Evolutionary conservation across 2,113 vertebrate species (phyloP), one percentile per base, ranked within the genome.

Genomic region (Myxocyprinus asiaticus): DNA sequence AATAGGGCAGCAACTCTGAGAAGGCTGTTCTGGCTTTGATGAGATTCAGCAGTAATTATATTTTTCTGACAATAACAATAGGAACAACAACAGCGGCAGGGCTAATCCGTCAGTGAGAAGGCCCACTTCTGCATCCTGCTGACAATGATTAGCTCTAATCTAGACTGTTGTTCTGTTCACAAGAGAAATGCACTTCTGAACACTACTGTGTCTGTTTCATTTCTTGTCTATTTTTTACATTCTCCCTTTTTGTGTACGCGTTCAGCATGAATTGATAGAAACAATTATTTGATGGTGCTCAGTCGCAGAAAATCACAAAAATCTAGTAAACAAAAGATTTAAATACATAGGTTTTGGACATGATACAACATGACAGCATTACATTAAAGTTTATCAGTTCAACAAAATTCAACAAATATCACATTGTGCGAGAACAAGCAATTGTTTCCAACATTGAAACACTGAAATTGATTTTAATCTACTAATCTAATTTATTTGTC

Each of bases 41-140:
- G 90, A 92, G 89, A 92, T 92, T 91, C 87, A 70, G 88, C 89
- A 87, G 90, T 92, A 93, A 93, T 93, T 93, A 92, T 92, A 81
- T 85, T 85, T 94, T 91, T 88, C 90, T 85, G 76, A 90, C 90
- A 87, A 84, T 87, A 90, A 93, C 90, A 94, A 92, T 91, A 87
- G 90, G 84, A 88, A 91, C 88, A 89, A 93, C 88, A 91, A 89
- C 89, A 91, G 88, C 87, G 84, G 91, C 90, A 86, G 88, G 89
- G 86, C 91, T 93, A 94, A 94, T 92, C 91, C 89, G 88, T 88
- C 90, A 92, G 88, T 89, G 93, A 92, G 91, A 91, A 90, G 89
- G 83, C 87, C 88, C 80, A 87, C 89, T 88, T 85, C 87, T 85
- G 88, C 89, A 88, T 94, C 86, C 91, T 91, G 91, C 85, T 91